Evolutionary conservation across 1,140 invertebrate species (phyloP).

Genomic region (Heterodera carotae): DNA sequence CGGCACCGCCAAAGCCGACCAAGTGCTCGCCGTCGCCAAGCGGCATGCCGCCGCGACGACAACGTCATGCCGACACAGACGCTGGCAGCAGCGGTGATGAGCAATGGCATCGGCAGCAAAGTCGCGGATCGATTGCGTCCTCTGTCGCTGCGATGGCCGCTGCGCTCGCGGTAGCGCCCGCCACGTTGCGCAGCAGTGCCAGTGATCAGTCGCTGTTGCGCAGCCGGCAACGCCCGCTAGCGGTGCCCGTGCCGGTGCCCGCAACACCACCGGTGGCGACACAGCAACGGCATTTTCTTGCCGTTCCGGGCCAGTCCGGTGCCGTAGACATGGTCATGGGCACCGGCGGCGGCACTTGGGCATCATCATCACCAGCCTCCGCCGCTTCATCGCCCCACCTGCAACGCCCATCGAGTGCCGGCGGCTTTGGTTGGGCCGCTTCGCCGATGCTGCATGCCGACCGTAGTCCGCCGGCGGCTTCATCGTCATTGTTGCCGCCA

Average conservation of each 20-base stretch:
- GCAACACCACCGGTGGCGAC: neutral
- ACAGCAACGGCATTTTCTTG: neutral
- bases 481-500: neutral
- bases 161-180: conserved; percentile 14
- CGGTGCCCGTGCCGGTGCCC: neutral
- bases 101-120: neutral
- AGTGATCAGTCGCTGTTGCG: conserved; percentile 18
- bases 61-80: neutral
- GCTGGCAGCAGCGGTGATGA: neutral
- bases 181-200: neutral
- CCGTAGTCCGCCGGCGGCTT: neutral
- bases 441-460: neutral
- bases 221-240: neutral
- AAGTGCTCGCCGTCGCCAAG: neutral
- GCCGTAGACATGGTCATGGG: no score
- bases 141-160: conserved; percentile 16
- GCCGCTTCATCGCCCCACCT: neutral
- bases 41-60: neutral
- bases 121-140: conserved; percentile 3
- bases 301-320: conserved; percentile 1
- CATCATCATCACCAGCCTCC: neutral
- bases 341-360: neutral
- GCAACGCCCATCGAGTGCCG: neutral
- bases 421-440: neutral
- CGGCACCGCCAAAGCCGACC: neutral